Base-by-base conservation (phyloP, 2,113 vertebrate genomes). In the Callospermophilus lateralis region DNA sequence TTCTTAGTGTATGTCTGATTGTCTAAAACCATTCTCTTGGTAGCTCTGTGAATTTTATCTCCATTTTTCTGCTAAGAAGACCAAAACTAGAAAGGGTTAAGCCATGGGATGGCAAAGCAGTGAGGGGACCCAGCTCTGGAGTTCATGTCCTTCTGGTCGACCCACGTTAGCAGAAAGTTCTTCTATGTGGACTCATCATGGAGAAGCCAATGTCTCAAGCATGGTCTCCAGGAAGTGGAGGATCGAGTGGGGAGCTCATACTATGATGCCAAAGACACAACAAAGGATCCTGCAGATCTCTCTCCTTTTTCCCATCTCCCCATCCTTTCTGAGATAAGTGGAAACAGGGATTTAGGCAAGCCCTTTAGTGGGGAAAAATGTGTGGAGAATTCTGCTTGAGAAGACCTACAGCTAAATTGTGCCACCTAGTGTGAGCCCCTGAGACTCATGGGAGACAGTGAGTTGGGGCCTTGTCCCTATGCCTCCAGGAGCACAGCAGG, bases 221-320 rank as follows among this genome's bases (percentile, higher is more conserved):
- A 39, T 30, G 42, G 4, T 67, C 28, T 53, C 39, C 45, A 37
- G 12, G 28, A 55, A 58, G 24, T 53, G 24, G 42, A 9, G 15
- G 34, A 20, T 4, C 0, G 19, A 84, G 39, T 9, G 37, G n/a
- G 32, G 3, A 58, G 37, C n/a, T 12, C 63, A 16, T 8, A 11
- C 3, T 6, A 26, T 34, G 2, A 8, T 3, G 12, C 20, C 1
- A 34, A n/a, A 39, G 6, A 30, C 39, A 28, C 1, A 61, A 45
- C 6, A 0, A 45, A 45, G 58, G 89, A 61, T 37, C 19, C 16
- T 32, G 7, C 12, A 24, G 58, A 16, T 4, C 20, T 78, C 67
- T 15, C 45, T 76, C n/a, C n/a, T 55, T 42, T 19, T 70, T 51
- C 37, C 13, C 74, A 48, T 5, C 48, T 24, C 55, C 26, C 55